Evolutionary conservation across 2,113 vertebrate species (phyloP).

Genomic region (Excalfactoria chinensis): DNA sequence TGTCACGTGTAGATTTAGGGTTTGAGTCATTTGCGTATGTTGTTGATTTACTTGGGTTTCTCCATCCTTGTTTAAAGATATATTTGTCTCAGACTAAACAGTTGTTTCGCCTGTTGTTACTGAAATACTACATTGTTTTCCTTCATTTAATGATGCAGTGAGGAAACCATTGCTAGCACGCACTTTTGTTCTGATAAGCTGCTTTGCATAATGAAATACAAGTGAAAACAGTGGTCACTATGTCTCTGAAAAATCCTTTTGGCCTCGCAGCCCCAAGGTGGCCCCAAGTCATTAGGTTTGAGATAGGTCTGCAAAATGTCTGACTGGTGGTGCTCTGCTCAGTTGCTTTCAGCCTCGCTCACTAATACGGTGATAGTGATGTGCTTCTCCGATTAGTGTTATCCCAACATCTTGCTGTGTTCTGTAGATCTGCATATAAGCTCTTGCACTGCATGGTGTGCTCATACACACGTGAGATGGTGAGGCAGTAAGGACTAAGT

Average conservation of each 20-base stretch:
- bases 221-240: not conserved
- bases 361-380: accelerated
- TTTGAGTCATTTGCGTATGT: not conserved
- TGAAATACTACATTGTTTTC: not conserved
- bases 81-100: not conserved
- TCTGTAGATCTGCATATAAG: not conserved
- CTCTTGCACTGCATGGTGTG: not conserved
- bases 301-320: not conserved
- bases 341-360: not conserved
- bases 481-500: not conserved
- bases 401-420: not conserved
- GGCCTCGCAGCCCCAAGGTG: not conserved
- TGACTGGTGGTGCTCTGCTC: not conserved
- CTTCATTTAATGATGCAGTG: not conserved
- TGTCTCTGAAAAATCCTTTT: not conserved
- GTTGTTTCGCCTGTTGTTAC: not conserved
- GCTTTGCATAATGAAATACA: not conserved
- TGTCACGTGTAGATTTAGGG: not conserved
- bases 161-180: not conserved
- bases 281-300: not conserved
- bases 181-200: not conserved
- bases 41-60: not conserved
- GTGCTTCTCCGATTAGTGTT: not conserved
- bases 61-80: not conserved
- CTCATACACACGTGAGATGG: not conserved